Conservation (phyloP, 1,140 invertebrate species). For the Mizuhopecten yessoensis region DNA sequence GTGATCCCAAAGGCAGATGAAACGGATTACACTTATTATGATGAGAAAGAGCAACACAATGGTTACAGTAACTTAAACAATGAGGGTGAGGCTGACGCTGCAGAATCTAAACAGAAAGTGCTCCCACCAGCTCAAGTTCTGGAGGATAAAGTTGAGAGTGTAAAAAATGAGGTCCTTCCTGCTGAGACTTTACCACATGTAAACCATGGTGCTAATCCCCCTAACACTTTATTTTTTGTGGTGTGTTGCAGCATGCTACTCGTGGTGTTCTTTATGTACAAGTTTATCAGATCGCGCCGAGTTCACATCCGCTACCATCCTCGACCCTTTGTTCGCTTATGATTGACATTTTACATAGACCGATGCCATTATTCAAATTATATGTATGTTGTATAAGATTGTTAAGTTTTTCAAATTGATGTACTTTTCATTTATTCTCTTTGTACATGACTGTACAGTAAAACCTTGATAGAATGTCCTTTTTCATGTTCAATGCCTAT, state of each 20-base stretch:
- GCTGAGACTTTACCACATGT: not conserved
- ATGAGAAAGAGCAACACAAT: constrained; percentile 54
- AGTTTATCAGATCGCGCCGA: constrained; percentile 73
- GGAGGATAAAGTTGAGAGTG: constrained; percentile 59
- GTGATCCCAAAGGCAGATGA: constrained; percentile 53
- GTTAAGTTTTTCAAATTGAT: not conserved
- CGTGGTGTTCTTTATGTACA: constrained; percentile 72
- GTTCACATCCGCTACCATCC: constrained; percentile 72
- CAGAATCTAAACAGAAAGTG: constrained; percentile 58
- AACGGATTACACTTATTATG: constrained; percentile 64
- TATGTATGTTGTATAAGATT: not conserved
- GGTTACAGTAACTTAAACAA: constrained; percentile 15
- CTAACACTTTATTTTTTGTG: constrained; percentile 60
- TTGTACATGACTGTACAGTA: not conserved
- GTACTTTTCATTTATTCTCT: not conserved
- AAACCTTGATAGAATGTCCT: not conserved
- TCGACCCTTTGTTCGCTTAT: constrained; percentile 49
- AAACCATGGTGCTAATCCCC: not conserved
- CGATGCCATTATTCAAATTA: not conserved
- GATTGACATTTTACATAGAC: not conserved
- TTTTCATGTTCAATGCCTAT: too few relatives aligned
- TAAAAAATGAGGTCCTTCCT: constrained; percentile 46
- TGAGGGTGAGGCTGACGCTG: constrained; percentile 60
- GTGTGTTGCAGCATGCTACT: constrained; percentile 64
- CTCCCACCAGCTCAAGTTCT: constrained; percentile 49